Evolutionary conservation across 2,113 vertebrate genomes (phyloP).

Genomic region (Gymnarchus niloticus): DNA sequence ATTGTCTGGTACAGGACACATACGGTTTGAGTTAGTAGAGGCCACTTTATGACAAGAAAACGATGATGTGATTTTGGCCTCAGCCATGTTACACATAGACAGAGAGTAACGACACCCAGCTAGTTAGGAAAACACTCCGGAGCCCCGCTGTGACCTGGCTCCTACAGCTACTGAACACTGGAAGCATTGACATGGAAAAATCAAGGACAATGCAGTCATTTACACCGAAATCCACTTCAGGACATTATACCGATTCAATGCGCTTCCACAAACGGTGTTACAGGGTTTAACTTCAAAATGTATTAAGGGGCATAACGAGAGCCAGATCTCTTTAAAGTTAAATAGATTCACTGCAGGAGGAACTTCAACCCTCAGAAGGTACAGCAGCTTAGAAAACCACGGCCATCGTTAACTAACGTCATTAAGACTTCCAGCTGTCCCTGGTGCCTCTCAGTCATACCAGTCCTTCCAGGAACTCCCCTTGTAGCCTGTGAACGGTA

Average conservation of each 20-base stretch:
- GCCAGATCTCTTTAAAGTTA: neutral
- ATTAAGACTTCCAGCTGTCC: neutral
- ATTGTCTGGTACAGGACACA: neutral
- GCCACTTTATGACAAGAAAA: neutral
- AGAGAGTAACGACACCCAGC: neutral
- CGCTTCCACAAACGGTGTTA: neutral
- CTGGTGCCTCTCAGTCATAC: neutral
- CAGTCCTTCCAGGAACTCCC: neutral
- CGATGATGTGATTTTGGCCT: neutral
- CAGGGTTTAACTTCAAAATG: neutral
- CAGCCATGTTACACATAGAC: neutral
- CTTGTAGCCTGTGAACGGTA: neutral
- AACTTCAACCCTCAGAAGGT: neutral
- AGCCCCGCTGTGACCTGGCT: neutral
- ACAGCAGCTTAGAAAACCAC: neutral
- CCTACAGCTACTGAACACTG: neutral
- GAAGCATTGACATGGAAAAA: neutral
- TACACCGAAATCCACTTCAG: neutral
- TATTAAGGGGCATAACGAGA: neutral
- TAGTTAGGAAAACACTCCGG: neutral
- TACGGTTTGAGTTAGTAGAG: neutral
- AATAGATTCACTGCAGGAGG: neutral
- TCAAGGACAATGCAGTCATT: neutral
- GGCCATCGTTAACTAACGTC: neutral
- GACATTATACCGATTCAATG: neutral